Conservation (phyloP, 2,888 invertebrate genomes). For the Lissocephala sabroskyi region DNA sequence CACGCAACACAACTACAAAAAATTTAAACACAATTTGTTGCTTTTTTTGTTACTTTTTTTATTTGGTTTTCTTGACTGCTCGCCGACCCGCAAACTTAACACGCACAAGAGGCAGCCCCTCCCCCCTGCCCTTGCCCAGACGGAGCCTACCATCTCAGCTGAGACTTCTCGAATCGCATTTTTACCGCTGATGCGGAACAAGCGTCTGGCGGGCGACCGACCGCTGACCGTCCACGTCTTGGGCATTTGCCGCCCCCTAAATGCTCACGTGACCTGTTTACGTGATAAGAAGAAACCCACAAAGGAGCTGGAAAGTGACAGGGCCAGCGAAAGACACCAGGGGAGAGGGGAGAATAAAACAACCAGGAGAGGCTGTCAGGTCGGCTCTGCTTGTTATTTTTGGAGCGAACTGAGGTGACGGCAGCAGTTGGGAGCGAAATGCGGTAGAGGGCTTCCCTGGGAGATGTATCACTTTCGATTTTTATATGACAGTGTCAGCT, state of each 20-base stretch:
- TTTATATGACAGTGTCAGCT: slow-evolving; percentile 16
- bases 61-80: too few relatives aligned
- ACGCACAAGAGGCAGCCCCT: slow-evolving; percentile 25
- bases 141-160: too few relatives aligned
- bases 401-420: too few relatives aligned
- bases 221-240: slow-evolving; percentile 3
- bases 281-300: slow-evolving; percentile 14
- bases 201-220: slow-evolving; percentile 16
- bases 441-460: slow-evolving; percentile 23
- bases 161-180: neutral
- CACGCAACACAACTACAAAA: too few relatives aligned
- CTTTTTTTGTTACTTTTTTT: too few relatives aligned
- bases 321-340: neutral
- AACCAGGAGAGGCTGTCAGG: neutral
- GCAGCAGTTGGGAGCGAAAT: slow-evolving; percentile 14
- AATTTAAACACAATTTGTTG: slow-evolving; percentile 6
- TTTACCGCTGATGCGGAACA: slow-evolving; percentile 6
- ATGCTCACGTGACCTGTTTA: slow-evolving; percentile 59
- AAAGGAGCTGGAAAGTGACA: too few relatives aligned
- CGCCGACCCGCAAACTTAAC: slow-evolving; percentile 6
- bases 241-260: slow-evolving; percentile 20
- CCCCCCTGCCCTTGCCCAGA: too few relatives aligned
- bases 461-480: slow-evolving; percentile 55
- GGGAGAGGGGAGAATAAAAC: neutral
- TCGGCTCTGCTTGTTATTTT: too few relatives aligned